A percentile compares a stretch with the other conserved stretches of the same genome.
These are phyloP conservation scores for Umimayanthus kanabou DNA, from an alignment of 92 coral and sea anemone species.

Conservation along the genomic window DNA sequence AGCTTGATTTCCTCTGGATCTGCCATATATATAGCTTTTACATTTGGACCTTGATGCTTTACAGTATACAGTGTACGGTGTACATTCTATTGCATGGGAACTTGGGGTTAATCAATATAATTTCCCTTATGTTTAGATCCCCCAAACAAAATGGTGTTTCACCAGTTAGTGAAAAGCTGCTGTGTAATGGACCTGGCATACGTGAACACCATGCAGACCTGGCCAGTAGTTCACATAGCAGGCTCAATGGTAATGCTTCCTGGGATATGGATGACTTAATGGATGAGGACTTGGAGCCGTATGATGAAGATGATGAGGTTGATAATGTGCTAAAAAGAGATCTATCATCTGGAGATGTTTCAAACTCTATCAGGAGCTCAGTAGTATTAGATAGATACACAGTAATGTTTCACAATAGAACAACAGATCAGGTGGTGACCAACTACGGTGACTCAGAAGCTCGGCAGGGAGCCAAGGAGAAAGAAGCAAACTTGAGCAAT, in stretches of 20 bases:
- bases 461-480: background rate
- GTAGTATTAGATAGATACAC: background rate
- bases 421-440: background rate
- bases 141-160: background rate
- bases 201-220: background rate
- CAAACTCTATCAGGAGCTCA: background rate
- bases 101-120: background rate
- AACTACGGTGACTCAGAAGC: background rate
- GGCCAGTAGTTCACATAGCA: background rate
- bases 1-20: too few species aligned
- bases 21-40: too few species aligned
- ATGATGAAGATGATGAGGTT: background rate
- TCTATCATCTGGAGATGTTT: background rate
- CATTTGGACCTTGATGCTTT: too few species aligned
- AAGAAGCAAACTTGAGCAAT: background rate
- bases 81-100: background rate
- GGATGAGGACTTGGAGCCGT: constrained; percentile 11
- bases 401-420: background rate
- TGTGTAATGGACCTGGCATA: background rate
- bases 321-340: background rate
- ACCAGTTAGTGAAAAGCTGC: background rate
- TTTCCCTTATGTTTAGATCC: background rate
- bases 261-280: background rate
- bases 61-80: too few species aligned
- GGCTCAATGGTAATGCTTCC: background rate